A percentile compares a stretch with the other conserved stretches of the same genome.
These are phyloP conservation scores for Alcedo quadribrachys DNA, from an alignment of 2,797 vertebrate genomes.

Conservation along the genomic window DNA sequence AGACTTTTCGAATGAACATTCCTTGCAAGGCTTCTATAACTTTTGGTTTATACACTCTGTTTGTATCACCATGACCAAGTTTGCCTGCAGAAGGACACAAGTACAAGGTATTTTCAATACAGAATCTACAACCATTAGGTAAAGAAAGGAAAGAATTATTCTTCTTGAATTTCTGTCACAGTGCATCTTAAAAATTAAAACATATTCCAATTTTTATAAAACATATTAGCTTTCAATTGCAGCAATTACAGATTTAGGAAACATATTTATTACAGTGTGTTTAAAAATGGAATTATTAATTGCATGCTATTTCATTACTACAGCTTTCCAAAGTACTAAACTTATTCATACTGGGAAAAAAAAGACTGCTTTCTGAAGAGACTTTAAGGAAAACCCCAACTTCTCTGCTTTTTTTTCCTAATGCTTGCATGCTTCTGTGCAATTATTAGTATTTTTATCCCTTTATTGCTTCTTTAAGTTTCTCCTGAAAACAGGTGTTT, in stretches of 20 bases:
- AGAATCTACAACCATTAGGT: not conserved
- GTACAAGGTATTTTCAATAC: not conserved
- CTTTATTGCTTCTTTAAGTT: not conserved
- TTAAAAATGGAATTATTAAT: not conserved
- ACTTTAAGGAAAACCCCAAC: not conserved
- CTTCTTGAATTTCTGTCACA: not conserved
- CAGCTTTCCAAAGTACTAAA: not conserved
- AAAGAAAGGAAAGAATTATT: not conserved
- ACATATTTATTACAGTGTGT: not conserved
- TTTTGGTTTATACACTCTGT: conserved; percentile 86
- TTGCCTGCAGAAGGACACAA: conserved; percentile 75
- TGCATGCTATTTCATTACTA: not conserved
- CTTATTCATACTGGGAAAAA: not conserved
- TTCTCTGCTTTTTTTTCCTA: not conserved
- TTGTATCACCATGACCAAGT: conserved; percentile 85
- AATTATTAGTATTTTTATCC: not conserved
- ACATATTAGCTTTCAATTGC: not conserved
- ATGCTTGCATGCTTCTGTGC: not conserved
- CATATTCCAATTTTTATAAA: not conserved
- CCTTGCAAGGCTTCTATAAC: conserved; percentile 86
- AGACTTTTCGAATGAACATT: conserved; percentile 87
- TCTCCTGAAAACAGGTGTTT: not conserved
- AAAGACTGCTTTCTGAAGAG: not conserved
- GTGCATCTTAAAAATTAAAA: not conserved
- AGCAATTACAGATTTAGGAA: not conserved